Evolutionary conservation across 2,888 invertebrate species (phyloP).

Genomic region (Drosophila anomelani): DNA sequence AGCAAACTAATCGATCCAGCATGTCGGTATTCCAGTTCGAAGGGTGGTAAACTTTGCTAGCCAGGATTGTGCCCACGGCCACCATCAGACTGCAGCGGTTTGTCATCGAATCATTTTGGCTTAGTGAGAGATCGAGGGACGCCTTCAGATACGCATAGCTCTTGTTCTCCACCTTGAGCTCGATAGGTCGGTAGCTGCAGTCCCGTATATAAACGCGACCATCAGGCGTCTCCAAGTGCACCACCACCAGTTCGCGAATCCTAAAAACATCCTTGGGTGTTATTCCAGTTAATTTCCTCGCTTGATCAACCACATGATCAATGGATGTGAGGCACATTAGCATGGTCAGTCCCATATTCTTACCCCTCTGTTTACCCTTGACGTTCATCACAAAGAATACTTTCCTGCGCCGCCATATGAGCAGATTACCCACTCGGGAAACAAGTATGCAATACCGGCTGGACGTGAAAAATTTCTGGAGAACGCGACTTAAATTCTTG

Average conservation of each 20-base stretch:
- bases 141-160: conserved; percentile 80
- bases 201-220: conserved; percentile 66
- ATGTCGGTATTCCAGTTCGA: conserved; percentile 79
- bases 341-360: conserved; percentile 63
- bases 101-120: conserved; percentile 61
- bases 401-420: conserved; percentile 78
- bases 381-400: conserved; percentile 81
- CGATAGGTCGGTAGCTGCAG: conserved; percentile 51
- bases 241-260: conserved; percentile 75
- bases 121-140: conserved; percentile 72
- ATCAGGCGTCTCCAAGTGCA: conserved; percentile 72
- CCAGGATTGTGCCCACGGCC: conserved; percentile 71
- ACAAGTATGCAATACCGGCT: conserved; percentile 73
- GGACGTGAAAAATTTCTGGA: conserved; percentile 70
- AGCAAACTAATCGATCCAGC: conserved; percentile 79
- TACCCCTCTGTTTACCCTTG: conserved; percentile 60
- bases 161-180: conserved; percentile 73
- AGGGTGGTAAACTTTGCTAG: conserved; percentile 82
- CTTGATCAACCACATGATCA: conserved; percentile 72
- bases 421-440: conserved; percentile 61
- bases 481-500: conserved; percentile 42
- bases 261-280: conserved; percentile 55
- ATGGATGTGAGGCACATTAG: conserved; percentile 71
- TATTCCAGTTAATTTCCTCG: conserved; percentile 64
- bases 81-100: conserved; percentile 78